phyloP scores from a whole-genome alignment of 2,113 vertebrate species.

The Procavia capensis region DNA sequence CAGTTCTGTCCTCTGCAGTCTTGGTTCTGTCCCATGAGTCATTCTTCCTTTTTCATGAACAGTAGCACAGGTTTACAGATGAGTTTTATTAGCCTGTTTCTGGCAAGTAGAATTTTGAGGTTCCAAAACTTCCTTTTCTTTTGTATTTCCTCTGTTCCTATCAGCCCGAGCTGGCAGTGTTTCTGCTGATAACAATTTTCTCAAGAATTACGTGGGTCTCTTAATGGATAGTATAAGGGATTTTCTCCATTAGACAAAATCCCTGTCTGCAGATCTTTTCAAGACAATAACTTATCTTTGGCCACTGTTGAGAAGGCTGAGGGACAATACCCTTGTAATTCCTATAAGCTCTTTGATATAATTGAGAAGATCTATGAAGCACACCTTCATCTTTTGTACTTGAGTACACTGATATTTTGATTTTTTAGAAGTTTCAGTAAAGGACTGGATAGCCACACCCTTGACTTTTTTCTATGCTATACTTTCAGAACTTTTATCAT shows the following conservation, averaged over 20 bases:
- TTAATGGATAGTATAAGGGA: background rate
- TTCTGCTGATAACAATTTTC: conserved; percentile 1
- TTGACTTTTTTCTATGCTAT: background rate
- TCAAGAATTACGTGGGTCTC: background rate
- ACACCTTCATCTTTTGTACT: background rate
- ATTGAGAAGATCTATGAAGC: background rate
- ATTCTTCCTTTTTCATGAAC: background rate
- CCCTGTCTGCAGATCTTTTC: background rate
- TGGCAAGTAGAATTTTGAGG: background rate
- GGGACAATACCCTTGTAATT: background rate
- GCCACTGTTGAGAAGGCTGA: background rate
- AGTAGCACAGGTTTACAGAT: background rate
- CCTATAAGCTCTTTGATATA: background rate
- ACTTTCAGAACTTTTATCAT: conserved; percentile 26
- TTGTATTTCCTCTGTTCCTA: background rate
- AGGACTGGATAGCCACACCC: background rate
- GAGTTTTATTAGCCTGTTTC: background rate
- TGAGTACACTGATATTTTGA: background rate
- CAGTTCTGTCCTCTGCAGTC: background rate
- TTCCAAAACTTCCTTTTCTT: background rate
- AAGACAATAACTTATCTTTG: background rate
- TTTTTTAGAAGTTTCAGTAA: background rate
- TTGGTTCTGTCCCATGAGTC: background rate
- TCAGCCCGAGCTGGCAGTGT: background rate
- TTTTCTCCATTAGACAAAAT: background rate